Base-by-base conservation (phyloP, 2,888 invertebrate species). In the Itoplectis maculator region DNA sequence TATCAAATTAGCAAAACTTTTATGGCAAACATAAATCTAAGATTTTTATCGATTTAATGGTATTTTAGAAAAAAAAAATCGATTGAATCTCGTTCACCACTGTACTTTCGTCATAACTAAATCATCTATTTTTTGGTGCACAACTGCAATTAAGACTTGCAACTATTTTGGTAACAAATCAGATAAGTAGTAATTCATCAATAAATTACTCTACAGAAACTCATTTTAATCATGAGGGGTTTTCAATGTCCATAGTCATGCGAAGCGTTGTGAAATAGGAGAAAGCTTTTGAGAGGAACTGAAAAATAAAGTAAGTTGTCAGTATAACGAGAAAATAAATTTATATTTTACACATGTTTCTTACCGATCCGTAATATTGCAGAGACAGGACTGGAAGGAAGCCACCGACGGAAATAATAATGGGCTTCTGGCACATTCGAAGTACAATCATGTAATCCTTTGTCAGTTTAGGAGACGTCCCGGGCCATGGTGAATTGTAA, bases 331-430 rank as follows among this genome's bases (percentile, higher is more conserved):
- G 7, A 42, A 8, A 40, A n/a, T 7, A 29, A 4, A 7, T 9
- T 13, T 8, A 29, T 8, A 40, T 40, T 49, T 23, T 15, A 8
- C 6, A 40, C 9, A 11, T 6, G n/a, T 3, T 47, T 45, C 70
- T 65, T 3, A 78, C 78, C 72, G 65, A 72, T 51, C 78, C 78
- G 65, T 78, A 78, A 40, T 72, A 78, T 18, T 78, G 51, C 54
- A 70, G 20, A 9, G 78, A 78, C 45, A 78, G 35, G 8, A 29
- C 13, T 11, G 78, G 78, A 78, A 78, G 42, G 15, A 78, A 78
- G 45, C 77, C 77, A 9, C 54, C 70, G 13, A 78, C 18, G 4
- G 70, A 29, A 42, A 78, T 18, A 3, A 56, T 8, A 8, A 65
- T 20, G n/a, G 70, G 40, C 15, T 29, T 78, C 45, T 78, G 78